Evolutionary conservation across 2,797 vertebrate genomes (phyloP).

Genomic region (Ctenopoma kingsleyae): DNA sequence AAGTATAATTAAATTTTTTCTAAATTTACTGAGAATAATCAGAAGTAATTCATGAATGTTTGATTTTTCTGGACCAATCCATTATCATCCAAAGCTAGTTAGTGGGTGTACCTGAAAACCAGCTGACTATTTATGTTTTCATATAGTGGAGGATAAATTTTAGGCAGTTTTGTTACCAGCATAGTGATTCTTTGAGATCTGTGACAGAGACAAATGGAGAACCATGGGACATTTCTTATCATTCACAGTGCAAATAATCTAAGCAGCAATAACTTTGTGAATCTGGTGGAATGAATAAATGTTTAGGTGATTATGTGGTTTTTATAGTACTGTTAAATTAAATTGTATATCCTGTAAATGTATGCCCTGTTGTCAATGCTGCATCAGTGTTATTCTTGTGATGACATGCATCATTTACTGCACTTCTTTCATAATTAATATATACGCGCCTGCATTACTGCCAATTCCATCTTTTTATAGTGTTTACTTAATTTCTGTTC

Average conservation of each 20-base stretch:
- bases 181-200: slow-evolving; percentile 57
- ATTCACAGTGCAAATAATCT: slow-evolving; percentile 21
- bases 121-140: too few species aligned
- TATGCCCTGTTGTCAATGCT: not conserved
- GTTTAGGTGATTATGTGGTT: slow-evolving; percentile 3
- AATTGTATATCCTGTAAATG: not conserved
- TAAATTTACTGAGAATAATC: slow-evolving; percentile 59
- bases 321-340: too few species aligned
- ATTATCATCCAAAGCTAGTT: slow-evolving; percentile 77
- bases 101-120: slow-evolving; percentile 59
- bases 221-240: slow-evolving; percentile 20
- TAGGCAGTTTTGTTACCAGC: slow-evolving; percentile 52
- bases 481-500: not conserved
- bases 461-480: not conserved
- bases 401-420: not conserved
- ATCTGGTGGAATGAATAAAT: slow-evolving; percentile 14
- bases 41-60: slow-evolving; percentile 74
- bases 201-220: slow-evolving; percentile 55
- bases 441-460: not conserved
- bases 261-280: not conserved
- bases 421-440: not conserved
- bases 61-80: slow-evolving; percentile 78
- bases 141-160: slow-evolving; percentile 43
- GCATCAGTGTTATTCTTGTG: not conserved
- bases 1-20: slow-evolving; percentile 4